Conservation (phyloP, 2,797 vertebrate species). For the Rhinogobio ventralis region DNA sequence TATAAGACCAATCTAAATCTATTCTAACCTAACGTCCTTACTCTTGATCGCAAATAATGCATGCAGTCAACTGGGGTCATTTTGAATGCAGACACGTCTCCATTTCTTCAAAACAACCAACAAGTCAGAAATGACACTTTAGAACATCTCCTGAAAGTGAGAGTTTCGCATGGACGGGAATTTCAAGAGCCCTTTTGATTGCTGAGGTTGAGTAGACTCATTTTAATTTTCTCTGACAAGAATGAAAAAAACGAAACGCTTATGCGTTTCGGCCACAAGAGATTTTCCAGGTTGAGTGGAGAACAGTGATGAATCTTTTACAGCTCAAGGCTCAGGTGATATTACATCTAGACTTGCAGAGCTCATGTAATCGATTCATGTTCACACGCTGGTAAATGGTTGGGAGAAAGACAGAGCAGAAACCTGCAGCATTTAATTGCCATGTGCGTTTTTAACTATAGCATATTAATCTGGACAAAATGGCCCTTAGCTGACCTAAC, state of each 20-base stretch:
- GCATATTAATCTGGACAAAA: neutral
- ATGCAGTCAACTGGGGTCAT: neutral
- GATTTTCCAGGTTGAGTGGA: neutral
- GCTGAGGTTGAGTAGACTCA: neutral
- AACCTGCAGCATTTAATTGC: neutral
- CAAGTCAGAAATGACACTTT: neutral
- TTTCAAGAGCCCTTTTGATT: constrained; percentile 23
- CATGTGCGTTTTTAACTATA: neutral
- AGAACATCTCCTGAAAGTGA: neutral
- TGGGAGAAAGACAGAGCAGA: neutral
- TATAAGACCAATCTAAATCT: neutral
- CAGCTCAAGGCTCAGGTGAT: constrained; percentile 17
- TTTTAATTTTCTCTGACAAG: neutral
- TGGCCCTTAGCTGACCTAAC: neutral
- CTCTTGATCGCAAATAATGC: neutral
- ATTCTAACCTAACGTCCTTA: neutral
- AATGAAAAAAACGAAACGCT: neutral
- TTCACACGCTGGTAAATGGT: neutral
- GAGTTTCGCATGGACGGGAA: neutral
- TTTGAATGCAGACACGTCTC: neutral
- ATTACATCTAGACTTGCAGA: neutral
- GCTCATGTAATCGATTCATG: constrained; percentile 3
- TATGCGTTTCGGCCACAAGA: neutral
- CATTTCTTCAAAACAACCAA: neutral
- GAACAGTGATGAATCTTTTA: neutral